phyloP scores from a whole-genome alignment of 2,113 vertebrate species.

The Lepisosteus oculatus region DNA sequence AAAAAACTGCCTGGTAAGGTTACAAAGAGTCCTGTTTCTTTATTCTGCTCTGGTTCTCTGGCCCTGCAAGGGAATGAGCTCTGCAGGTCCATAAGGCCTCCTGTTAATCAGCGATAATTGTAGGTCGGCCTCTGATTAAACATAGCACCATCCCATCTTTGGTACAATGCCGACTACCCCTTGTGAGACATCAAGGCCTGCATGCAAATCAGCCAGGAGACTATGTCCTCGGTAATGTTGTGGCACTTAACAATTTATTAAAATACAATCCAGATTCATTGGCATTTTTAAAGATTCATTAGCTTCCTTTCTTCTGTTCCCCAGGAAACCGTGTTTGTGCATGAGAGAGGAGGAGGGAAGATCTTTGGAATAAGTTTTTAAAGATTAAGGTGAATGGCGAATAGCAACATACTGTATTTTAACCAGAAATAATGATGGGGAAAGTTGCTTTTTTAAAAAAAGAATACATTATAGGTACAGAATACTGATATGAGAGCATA shows the following conservation, averaged over 20 bases:
- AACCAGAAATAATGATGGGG: too few species aligned
- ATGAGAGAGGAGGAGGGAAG: neutral
- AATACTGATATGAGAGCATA: too few species aligned
- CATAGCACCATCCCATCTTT: neutral
- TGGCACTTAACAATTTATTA: constrained; percentile 13
- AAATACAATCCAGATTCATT: constrained; percentile 6
- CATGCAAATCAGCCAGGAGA: neutral
- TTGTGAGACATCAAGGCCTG: neutral
- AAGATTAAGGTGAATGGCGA: too few species aligned
- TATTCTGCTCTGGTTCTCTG: neutral
- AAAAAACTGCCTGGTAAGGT: too few species aligned
- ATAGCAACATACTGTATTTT: too few species aligned
- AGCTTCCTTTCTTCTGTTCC: neutral
- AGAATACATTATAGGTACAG: too few species aligned
- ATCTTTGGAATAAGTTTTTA: neutral
- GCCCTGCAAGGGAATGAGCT: neutral
- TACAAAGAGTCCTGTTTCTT: neutral
- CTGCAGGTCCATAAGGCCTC: neutral
- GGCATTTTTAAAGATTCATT: constrained; percentile 18
- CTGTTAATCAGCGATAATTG: neutral
- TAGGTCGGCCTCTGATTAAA: constrained; percentile 8
- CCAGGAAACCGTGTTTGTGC: constrained; percentile 1
- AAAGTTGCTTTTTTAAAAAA: too few species aligned
- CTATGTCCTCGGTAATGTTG: neutral
- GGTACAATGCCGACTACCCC: neutral